These are phyloP conservation scores for Conchocele bisecta DNA, from an alignment of 2,888 invertebrate species.

Conservation along the genomic window DNA sequence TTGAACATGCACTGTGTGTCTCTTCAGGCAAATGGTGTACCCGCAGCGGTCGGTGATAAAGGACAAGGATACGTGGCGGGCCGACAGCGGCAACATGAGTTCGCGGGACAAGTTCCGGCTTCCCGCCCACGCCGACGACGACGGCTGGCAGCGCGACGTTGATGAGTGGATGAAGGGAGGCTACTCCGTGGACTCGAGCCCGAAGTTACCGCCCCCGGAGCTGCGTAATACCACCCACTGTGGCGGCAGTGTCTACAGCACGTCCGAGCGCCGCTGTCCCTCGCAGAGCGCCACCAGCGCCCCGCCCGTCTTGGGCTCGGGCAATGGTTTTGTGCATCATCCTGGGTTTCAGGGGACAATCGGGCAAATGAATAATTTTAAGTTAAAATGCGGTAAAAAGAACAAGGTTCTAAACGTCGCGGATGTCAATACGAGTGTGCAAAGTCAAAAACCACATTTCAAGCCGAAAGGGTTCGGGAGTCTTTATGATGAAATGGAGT, in stretches of 20 bases:
- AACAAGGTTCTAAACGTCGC: conserved; percentile 11
- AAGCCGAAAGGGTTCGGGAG: conserved; percentile 56
- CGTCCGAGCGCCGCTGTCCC: background rate
- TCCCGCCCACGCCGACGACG: background rate
- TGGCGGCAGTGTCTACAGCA: background rate
- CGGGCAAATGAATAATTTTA: conserved; percentile 31
- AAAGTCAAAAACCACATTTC: too few species aligned
- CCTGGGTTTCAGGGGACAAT: conserved; percentile 45
- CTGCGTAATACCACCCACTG: background rate
- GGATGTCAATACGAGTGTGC: too few species aligned
- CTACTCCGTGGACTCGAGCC: background rate
- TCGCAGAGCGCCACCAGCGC: conserved; percentile 18
- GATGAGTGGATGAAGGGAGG: conserved; percentile 31
- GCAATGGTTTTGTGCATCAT: conserved; percentile 48
- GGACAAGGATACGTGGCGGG: conserved; percentile 14
- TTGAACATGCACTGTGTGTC: too few species aligned
- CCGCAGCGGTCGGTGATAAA: conserved; percentile 45
- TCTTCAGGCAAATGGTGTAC: conserved; percentile 53
- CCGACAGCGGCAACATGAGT: conserved; percentile 15
- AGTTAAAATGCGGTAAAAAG: conserved; percentile 47
- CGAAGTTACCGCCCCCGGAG: background rate
- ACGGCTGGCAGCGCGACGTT: conserved; percentile 36
- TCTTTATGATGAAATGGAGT: conserved; percentile 65
- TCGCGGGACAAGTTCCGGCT: conserved; percentile 36
- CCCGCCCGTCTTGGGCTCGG: background rate